phyloP scores from a whole-genome alignment of 2,888 invertebrate genomes.

The Morpho achilles region DNA sequence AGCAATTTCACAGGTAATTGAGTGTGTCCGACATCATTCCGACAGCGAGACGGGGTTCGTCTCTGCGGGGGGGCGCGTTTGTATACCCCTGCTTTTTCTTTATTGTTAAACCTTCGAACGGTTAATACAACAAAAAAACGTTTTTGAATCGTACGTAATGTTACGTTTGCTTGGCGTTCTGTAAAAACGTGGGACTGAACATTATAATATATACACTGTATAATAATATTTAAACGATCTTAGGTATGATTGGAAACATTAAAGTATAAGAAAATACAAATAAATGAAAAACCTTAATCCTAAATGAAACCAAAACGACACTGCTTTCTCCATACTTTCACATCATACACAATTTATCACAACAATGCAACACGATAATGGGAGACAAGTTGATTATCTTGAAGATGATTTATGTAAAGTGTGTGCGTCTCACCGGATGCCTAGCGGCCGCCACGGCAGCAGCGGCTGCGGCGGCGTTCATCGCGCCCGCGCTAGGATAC shows the following conservation, averaged over 20 bases:
- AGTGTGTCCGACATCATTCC: constrained; percentile 52
- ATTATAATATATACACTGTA: neutral
- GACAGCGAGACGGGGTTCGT: constrained; percentile 33
- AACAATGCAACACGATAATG: constrained; percentile 27
- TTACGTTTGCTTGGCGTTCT: constrained; percentile 6
- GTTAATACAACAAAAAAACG: constrained; percentile 8
- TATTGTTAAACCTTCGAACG: constrained; percentile 17
- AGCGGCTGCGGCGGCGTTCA: constrained; percentile 91
- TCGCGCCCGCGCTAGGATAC: constrained; percentile 91
- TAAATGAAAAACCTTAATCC: constrained; percentile 16
- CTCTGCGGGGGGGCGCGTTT: constrained; percentile 42
- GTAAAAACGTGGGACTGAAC: neutral
- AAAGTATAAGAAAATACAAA: no score
- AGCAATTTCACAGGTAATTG: constrained; percentile 70
- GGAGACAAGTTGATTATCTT: constrained; percentile 27
- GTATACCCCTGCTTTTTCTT: constrained; percentile 42
- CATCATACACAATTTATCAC: constrained; percentile 28
- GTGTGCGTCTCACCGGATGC: constrained; percentile 86
- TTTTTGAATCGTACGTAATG: constrained; percentile 6
- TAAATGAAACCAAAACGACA: constrained; percentile 9
- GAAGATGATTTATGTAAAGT: constrained; percentile 31
- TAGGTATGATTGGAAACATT: no score
- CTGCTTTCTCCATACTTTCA: constrained; percentile 31
- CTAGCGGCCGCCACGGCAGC: constrained; percentile 91
- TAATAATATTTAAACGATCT: no score